Evolutionary conservation across 2,113 vertebrate genomes (phyloP).

Genomic region (Centrocercus urophasianus): DNA sequence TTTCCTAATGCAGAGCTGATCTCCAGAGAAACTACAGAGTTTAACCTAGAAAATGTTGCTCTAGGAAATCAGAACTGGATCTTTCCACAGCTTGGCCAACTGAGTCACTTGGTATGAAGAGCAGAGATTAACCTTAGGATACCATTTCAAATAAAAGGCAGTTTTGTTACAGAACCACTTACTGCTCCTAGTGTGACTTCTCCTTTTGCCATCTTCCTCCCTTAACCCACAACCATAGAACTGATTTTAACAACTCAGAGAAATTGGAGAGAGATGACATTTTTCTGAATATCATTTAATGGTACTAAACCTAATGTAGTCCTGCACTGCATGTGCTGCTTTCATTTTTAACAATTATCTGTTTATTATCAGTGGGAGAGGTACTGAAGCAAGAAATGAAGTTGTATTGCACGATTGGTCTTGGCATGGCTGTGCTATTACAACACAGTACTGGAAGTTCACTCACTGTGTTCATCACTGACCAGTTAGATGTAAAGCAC

Average conservation of each 20-base stretch:
- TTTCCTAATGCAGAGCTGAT: neutral
- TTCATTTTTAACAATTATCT: neutral
- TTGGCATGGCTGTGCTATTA: neutral
- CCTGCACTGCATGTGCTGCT: neutral
- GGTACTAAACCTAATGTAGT: neutral
- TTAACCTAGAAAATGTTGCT: neutral
- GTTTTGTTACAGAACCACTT: neutral
- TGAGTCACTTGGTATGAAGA: neutral
- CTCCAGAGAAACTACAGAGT: neutral
- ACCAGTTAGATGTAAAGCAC: neutral
- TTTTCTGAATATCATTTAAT: neutral
- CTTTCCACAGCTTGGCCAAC: neutral
- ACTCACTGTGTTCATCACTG: accelerated
- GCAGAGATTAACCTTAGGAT: neutral
- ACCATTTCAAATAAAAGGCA: neutral
- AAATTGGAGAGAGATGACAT: neutral
- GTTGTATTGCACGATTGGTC: neutral
- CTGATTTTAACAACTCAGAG: neutral
- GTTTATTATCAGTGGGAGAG: neutral
- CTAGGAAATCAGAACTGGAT: neutral
- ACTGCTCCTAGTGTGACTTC: neutral
- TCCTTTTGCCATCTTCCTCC: neutral
- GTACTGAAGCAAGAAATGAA: neutral
- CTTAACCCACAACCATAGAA: neutral
- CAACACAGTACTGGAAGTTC: neutral